These are phyloP conservation scores for Phodopus roborovskii DNA, from an alignment of 2,113 vertebrate genomes.

Conservation along the genomic window DNA sequence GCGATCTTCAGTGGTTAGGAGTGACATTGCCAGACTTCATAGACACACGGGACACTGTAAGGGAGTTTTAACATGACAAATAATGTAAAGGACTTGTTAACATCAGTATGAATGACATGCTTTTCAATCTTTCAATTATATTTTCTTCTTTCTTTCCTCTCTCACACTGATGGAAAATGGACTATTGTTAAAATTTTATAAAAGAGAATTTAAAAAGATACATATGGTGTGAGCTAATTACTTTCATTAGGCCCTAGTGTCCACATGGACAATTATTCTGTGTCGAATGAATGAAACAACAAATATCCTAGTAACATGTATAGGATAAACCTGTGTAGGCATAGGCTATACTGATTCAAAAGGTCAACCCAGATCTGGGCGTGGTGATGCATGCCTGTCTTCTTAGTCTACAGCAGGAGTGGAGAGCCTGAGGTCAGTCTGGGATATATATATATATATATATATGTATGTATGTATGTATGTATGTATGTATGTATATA, in stretches of 20 bases:
- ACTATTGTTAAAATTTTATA: conserved; percentile 31
- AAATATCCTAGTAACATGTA: not conserved
- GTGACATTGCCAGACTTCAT: not conserved
- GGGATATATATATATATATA: not conserved
- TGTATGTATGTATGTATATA: too few species aligned
- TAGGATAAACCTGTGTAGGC: not conserved
- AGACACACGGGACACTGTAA: not conserved
- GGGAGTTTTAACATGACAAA: conserved; percentile 28
- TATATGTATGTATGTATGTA: too few species aligned
- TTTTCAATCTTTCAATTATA: conserved; percentile 39
- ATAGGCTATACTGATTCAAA: not conserved
- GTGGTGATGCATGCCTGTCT: not conserved
- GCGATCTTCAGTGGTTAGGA: not conserved
- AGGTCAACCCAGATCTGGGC: not conserved
- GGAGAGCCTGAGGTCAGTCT: not conserved
- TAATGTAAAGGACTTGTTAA: not conserved
- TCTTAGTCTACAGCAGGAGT: not conserved
- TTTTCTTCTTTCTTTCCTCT: conserved; percentile 16
- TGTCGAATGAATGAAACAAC: not conserved
- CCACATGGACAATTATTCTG: not conserved
- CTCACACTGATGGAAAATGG: not conserved
- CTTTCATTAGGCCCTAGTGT: not conserved
- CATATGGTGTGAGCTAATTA: not conserved
- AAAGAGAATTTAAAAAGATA: not conserved
- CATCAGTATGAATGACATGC: conserved; percentile 27